Conservation (phyloP, 2,888 invertebrate genomes). For the Odontomyia ornata region DNA sequence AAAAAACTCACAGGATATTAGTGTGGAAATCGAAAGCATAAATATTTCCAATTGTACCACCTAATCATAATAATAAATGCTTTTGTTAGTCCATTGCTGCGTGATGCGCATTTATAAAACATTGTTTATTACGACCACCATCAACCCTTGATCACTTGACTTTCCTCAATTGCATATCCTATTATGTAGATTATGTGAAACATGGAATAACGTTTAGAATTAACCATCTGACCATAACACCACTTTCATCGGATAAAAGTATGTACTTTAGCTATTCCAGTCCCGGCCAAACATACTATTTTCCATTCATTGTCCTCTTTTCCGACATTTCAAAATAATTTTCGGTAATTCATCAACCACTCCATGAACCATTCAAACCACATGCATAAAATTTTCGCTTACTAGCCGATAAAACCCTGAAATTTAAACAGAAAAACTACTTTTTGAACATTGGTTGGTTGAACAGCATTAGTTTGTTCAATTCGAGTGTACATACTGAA, state of each 20-base stretch:
- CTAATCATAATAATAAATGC: too few relatives aligned
- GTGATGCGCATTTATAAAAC: background rate
- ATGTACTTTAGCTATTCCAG: conserved; percentile 15
- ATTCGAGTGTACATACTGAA: background rate
- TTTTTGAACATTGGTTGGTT: background rate
- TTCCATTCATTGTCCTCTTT: conserved; percentile 15
- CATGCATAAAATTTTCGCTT: conserved; percentile 1
- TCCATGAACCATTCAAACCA: conserved; percentile 18
- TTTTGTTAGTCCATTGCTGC: too few relatives aligned
- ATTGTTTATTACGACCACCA: background rate
- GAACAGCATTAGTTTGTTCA: background rate
- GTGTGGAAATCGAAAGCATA: too few relatives aligned
- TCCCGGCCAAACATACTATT: conserved; percentile 11
- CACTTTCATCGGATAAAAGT: background rate
- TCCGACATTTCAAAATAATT: conserved; percentile 7
- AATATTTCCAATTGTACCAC: too few relatives aligned
- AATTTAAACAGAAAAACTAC: background rate
- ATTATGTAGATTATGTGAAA: background rate
- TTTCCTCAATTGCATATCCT: background rate
- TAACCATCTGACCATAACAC: background rate
- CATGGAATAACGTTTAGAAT: background rate
- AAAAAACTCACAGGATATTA: too few relatives aligned
- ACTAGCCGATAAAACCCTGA: background rate
- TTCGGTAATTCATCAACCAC: conserved; percentile 25
- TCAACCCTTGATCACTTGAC: background rate